A percentile compares a stretch with the other conserved stretches of the same genome.
These are phyloP conservation scores for Protophormia terraenovae DNA, from an alignment of 2,888 invertebrate genomes.

Conservation along the genomic window DNA sequence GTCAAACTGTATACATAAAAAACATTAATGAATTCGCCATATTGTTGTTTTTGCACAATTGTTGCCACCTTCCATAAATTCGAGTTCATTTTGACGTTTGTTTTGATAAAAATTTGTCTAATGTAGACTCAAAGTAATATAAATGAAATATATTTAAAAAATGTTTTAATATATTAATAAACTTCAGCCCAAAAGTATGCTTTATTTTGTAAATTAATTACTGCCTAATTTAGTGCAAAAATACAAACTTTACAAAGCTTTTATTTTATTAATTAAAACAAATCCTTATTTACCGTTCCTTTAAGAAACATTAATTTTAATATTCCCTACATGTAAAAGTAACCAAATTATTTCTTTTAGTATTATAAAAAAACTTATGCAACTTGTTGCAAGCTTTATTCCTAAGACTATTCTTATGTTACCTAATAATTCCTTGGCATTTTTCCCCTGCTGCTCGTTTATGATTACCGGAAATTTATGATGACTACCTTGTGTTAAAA, in stretches of 20 bases:
- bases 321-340: neutral
- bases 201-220: neutral
- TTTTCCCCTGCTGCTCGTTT: neutral
- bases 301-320: neutral
- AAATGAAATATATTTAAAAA: too few species aligned
- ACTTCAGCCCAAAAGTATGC: neutral
- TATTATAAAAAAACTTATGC: neutral
- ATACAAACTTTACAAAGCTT: neutral
- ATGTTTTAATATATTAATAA: too few species aligned
- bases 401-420: constrained; percentile 35
- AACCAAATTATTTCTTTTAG: neutral
- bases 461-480: constrained; percentile 68
- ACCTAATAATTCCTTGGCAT: constrained; percentile 37
- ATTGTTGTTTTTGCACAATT: too few species aligned
- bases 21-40: too few species aligned
- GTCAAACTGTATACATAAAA: too few species aligned
- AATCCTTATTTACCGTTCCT: constrained; percentile 5
- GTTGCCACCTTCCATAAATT: too few species aligned
- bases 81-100: too few species aligned
- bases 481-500: constrained; percentile 59
- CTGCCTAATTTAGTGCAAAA: neutral
- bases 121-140: too few species aligned
- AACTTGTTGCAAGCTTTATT: constrained; percentile 36
- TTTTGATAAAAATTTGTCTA: too few species aligned
- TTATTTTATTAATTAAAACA: neutral